These are phyloP conservation scores for Thunnus maccoyii DNA, from an alignment of 2,113 vertebrate genomes.

Conservation along the genomic window DNA sequence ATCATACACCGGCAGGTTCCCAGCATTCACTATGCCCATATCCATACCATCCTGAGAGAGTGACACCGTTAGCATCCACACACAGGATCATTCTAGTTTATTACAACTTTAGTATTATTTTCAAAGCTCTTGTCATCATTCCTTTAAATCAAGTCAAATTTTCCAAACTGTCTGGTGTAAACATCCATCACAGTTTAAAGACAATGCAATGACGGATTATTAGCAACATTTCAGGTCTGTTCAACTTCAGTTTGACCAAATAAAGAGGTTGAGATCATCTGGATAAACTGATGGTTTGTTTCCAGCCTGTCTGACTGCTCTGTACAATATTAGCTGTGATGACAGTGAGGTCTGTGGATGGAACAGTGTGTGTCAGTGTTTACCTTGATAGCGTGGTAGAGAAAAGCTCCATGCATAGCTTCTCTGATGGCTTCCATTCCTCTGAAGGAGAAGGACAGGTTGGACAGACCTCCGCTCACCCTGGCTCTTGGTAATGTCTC, in stretches of 20 bases:
- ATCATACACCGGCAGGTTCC: constrained; percentile 95
- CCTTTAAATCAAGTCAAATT: no score
- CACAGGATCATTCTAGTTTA: no score
- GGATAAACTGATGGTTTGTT: no score
- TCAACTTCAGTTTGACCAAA: no score
- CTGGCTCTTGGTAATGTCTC: constrained; percentile 90
- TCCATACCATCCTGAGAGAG: constrained; percentile 92
- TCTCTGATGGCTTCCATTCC: constrained; percentile 97
- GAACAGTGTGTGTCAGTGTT: background rate
- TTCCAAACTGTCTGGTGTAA: no score
- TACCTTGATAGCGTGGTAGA: constrained; percentile 93
- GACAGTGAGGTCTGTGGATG: background rate
- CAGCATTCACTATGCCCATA: constrained; percentile 99
- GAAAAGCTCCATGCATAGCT: constrained; percentile 96
- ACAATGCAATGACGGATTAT: no score
- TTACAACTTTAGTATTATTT: background rate
- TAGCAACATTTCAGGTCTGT: no score
- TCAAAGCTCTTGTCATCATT: background rate
- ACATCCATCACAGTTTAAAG: no score
- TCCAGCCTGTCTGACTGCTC: background rate
- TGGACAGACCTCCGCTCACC: constrained; percentile 97
- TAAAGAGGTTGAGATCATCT: no score
- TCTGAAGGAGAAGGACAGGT: constrained; percentile 97
- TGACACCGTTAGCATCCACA: background rate
- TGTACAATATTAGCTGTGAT: background rate